Evolutionary conservation across 2,888 invertebrate genomes (phyloP), one percentile per base, ranked within the genome.

Genomic region (Halictus quadricinctus): DNA sequence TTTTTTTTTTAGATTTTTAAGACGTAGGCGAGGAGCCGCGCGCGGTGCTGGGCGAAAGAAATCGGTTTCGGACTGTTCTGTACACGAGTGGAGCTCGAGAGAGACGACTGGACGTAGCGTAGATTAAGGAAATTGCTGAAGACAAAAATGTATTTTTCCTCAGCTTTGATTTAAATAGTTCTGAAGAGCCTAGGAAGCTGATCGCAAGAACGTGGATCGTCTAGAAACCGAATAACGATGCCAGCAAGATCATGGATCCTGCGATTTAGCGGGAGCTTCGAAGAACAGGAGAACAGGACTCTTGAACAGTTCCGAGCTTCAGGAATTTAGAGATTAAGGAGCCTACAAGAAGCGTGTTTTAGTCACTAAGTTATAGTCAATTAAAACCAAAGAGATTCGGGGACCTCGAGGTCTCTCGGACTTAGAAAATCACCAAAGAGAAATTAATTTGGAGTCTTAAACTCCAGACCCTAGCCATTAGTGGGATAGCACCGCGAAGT

Each of bases 1-100:
- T 41, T 84, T 77, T 84, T 60, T 70, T 72, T 48, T 21, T 73
- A 85, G 84, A 79, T 70, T 58, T 41, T 58, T 66, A n/a, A 50
- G 76, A 43, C 18, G 69, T 50, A 36, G 18, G 72, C 41, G 18
- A 36, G 18, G 70, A 43, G 69, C n/a, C n/a, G 72, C 46, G 54
- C 72, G 5, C n/a, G 54, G 84, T 78, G 84, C 54, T 75, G 79
- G 84, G 79, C 74, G 10, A 13, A n/a, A 6, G 36, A n/a, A 21
- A 12, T 21, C 21, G 21, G 10, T 21, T 41, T 69, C 1, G 8
- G 12, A 8, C 5, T n/a, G 41, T 4, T 21, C 36, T 41, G 41
- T 69, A 41, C 69, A 41, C 69, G 5, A 41, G 69, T n/a, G 69
- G 43, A 41, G 69, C 43, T 41, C 18, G 0, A 69, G 12, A 41